Evolutionary conservation across 2,113 vertebrate genomes (phyloP), one percentile per base, ranked within the genome.

Genomic region (Suncus etruscus): DNA sequence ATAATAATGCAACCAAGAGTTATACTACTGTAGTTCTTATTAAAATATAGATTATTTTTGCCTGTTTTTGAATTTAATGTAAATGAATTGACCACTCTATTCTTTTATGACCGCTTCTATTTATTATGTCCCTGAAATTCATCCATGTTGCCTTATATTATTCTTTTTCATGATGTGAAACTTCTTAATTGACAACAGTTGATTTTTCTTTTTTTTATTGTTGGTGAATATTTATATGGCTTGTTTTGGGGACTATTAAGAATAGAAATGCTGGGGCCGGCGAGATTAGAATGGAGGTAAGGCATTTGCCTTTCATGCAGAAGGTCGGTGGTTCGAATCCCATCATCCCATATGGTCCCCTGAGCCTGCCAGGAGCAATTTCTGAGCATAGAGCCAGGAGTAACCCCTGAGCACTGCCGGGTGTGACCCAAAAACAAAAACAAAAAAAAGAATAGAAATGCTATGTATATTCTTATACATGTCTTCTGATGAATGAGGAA

Each of bases 161-260:
- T 75, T 87, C 31, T 86, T 91, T 88, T 78, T 92, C n/a, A 88
- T 68, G 50, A 25, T 39, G 3, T 83, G n/a, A 90, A 92, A 32
- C 25, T 14, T 65, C 14, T 63, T 65, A 25, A 25, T 25, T n/a
- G n/a, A n/a, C n/a, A 22, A 65, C 10, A 25, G 25, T 65, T 58
- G 9, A 15, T 65, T 15, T 65, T 65, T 10, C 24, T 65, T 25
- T 65, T 16, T 79, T 86, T 3, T 29, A 66, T 83, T 94, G 4
- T 75, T 79, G 48, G 20, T 85, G 12, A 39, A 54, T 70, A 63
- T 73, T 92, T 81, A 32, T 25, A 32, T 88, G 88, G 24, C 68
- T 91, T 95, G 32, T 4, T 9, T 84, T 87, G 9, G 65, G 29
- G 9, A 14, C 20, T 92, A 0, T 77, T 81, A 39, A 39, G 39